A percentile compares a stretch with the other conserved stretches of the same genome.
Conservation (phyloP, 2,797 vertebrate genomes). For the Lophius americanus region DNA sequence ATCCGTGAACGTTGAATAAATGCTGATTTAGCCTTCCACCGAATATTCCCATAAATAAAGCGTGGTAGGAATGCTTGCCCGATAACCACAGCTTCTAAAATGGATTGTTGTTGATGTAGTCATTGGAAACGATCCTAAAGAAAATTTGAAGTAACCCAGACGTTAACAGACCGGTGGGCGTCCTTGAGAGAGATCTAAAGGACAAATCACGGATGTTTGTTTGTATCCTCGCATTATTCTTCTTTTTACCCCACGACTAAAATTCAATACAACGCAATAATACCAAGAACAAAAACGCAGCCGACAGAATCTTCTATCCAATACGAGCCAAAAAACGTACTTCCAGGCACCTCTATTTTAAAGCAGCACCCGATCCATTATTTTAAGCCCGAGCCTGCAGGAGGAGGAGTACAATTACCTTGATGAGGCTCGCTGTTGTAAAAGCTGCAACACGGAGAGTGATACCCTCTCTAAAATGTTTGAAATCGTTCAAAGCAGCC, state of each 20-base stretch:
- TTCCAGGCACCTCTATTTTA: conserved; percentile 17
- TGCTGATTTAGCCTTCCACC: conserved; percentile 39
- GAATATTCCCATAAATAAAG: conserved; percentile 56
- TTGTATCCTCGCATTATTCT: neutral
- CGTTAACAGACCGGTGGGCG: neutral
- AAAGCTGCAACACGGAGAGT: conserved; percentile 29
- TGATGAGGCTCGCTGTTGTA: conserved; percentile 45
- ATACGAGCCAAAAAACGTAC: too few relatives aligned
- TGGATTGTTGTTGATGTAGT: conserved; percentile 23
- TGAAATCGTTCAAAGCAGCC: too few relatives aligned
- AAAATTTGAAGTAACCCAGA: conserved; percentile 7
- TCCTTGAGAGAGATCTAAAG: conserved; percentile 8
- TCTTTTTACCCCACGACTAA: neutral
- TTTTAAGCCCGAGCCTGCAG: conserved; percentile 36
- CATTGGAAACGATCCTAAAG: conserved; percentile 38
- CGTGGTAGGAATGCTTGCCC: conserved; percentile 25
- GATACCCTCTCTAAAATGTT: conserved; percentile 37
- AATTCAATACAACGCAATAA: neutral
- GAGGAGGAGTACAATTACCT: conserved; percentile 51
- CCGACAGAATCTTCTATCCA: too few relatives aligned
- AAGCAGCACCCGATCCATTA: conserved; percentile 26
- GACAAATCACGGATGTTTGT: neutral
- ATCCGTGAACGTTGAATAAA: neutral
- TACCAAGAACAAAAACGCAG: conserved; percentile 5
- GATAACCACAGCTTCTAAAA: conserved; percentile 48